phyloP scores from a whole-genome alignment of 2,113 vertebrate species.

The Vicugna pacos region DNA sequence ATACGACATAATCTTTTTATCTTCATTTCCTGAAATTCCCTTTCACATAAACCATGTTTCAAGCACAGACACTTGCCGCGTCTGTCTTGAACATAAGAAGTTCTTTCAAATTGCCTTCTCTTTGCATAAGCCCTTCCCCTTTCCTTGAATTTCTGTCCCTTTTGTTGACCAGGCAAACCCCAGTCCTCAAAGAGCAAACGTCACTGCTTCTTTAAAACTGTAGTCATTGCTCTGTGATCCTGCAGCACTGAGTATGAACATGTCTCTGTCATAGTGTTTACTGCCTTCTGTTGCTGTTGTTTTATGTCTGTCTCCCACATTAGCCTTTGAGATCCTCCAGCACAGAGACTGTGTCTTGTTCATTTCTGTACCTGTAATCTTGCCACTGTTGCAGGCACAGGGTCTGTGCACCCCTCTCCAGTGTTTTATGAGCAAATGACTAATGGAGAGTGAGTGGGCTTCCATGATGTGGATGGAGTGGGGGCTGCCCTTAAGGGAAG shows the following conservation, averaged over 20 bases:
- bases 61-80: not conserved
- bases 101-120: constrained; percentile 10
- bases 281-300: not conserved
- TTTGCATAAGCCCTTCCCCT: constrained; percentile 19
- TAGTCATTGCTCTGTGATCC: not conserved
- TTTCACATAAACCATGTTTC: not conserved
- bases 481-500: not conserved
- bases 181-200: not conserved
- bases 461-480: not conserved
- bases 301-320: not conserved
- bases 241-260: not conserved
- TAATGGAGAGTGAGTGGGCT: not conserved
- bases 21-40: constrained; percentile 28
- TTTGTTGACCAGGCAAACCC: not conserved
- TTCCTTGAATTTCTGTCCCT: constrained; percentile 21
- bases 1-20: not conserved
- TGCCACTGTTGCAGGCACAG: not conserved
- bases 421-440: not conserved
- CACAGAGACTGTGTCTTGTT: not conserved
- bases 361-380: not conserved
- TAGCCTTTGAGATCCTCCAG: constrained; percentile 5
- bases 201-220: not conserved
- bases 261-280: not conserved
- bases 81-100: not conserved
- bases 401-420: not conserved